Percentiles rank a stretch among this genome's conserved stretches.
These are phyloP conservation scores for Eremophila alpestris DNA, from an alignment of 2,797 vertebrate species.

Conservation along the genomic window DNA sequence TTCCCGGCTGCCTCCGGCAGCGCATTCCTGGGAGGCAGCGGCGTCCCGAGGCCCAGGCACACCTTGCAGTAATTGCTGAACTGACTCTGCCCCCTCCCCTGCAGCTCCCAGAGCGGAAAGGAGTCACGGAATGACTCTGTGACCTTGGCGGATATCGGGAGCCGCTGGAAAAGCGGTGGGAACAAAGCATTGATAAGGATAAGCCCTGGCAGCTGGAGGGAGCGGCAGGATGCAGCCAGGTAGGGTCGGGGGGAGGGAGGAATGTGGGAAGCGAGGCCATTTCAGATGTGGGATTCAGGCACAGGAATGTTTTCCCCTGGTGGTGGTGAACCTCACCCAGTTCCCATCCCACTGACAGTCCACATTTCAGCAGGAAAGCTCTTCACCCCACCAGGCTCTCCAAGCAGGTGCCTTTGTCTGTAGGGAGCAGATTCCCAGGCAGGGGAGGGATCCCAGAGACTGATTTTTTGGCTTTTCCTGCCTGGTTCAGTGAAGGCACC, in stretches of 20 bases:
- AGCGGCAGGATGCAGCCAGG: neutral
- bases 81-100: neutral
- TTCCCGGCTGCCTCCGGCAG: neutral
- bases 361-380: fast-evolving
- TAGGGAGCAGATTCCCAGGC: neutral
- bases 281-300: neutral
- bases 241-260: neutral
- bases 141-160: neutral
- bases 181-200: neutral
- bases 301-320: too few relatives aligned
- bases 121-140: neutral
- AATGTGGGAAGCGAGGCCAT: neutral
- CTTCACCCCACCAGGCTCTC: neutral
- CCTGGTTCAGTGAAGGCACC: fast-evolving
- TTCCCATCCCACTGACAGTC: neutral
- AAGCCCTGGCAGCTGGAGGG: neutral
- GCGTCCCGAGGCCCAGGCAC: neutral
- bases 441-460: neutral
- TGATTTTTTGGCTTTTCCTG: neutral
- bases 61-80: neutral
- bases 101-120: neutral
- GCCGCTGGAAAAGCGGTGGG: neutral
- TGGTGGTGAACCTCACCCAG: neutral
- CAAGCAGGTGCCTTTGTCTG: too few relatives aligned
- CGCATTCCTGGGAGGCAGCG: neutral